Conservation (phyloP, 2,113 vertebrate species). For the Lamprologus speciosus region DNA sequence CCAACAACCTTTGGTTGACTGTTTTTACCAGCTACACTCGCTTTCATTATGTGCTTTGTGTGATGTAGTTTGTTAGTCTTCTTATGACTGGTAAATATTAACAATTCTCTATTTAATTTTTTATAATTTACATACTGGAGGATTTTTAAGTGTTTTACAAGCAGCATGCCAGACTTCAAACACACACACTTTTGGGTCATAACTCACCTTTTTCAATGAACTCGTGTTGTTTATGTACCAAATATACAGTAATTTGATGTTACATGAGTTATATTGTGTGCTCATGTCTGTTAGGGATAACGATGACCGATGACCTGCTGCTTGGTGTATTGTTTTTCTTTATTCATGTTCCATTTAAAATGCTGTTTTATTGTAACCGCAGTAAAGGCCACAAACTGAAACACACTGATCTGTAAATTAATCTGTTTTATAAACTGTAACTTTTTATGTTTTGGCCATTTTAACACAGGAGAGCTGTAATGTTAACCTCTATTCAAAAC, state of each 20-base stretch:
- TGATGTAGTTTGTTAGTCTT: neutral
- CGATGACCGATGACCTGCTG: fast-evolving
- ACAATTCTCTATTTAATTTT: neutral
- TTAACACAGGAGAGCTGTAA: neutral
- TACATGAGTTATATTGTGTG: neutral
- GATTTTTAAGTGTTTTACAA: neutral
- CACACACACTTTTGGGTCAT: fast-evolving
- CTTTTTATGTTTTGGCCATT: neutral
- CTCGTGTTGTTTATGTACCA: neutral
- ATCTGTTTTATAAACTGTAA: neutral
- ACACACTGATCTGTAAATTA: neutral
- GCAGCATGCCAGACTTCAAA: neutral
- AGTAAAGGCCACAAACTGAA: neutral
- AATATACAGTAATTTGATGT: neutral
- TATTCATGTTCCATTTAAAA: neutral
- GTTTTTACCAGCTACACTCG: neutral
- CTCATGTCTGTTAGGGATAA: neutral
- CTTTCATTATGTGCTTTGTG: neutral
- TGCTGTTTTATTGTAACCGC: neutral
- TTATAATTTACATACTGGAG: neutral
- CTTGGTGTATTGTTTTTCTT: neutral
- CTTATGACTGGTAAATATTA: neutral
- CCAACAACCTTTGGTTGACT: neutral
- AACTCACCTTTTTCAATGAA: neutral
- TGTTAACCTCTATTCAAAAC: neutral